phyloP scores from a whole-genome alignment of 2,888 invertebrate species.

The Acanthococcus lagerstroemiae region DNA sequence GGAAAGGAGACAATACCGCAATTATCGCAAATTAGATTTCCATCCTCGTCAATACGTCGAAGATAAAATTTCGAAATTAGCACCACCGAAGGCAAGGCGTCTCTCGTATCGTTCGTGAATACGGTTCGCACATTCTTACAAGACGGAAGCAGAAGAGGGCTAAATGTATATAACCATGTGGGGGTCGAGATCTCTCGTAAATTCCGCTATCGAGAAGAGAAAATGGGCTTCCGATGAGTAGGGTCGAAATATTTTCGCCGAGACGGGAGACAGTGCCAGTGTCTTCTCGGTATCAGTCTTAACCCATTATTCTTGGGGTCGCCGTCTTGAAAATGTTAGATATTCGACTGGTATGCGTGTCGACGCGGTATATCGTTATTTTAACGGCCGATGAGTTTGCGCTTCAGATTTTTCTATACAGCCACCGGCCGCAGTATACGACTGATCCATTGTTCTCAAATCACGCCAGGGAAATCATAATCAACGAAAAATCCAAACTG shows the following conservation, averaged over 20 bases:
- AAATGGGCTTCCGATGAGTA: background rate
- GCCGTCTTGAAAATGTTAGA: background rate
- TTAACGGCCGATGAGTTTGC: too few species aligned
- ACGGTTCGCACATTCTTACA: too few species aligned
- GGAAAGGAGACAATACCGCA: background rate
- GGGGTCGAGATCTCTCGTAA: background rate
- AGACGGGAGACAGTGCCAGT: too few species aligned
- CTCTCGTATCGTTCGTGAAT: too few species aligned
- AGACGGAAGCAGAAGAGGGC: too few species aligned
- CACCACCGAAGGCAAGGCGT: too few species aligned
- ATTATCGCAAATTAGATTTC: background rate
- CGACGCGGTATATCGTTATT: background rate
- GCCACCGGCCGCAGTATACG: too few species aligned
- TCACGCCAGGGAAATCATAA: too few species aligned
- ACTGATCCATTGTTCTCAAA: too few species aligned
- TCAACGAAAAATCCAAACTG: too few species aligned
- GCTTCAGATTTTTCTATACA: too few species aligned
- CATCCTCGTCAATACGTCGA: background rate
- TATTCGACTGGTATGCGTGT: background rate
- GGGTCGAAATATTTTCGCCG: background rate
- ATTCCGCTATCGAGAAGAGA: background rate
- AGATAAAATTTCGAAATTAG: background rate
- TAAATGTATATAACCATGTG: too few species aligned
- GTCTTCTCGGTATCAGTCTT: background rate
- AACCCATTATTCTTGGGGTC: background rate